A percentile compares a stretch with the other conserved stretches of the same genome.
Evolutionary conservation across 2,888 invertebrate species (phyloP).

Genomic region (Rhogogaster chlorosoma): DNA sequence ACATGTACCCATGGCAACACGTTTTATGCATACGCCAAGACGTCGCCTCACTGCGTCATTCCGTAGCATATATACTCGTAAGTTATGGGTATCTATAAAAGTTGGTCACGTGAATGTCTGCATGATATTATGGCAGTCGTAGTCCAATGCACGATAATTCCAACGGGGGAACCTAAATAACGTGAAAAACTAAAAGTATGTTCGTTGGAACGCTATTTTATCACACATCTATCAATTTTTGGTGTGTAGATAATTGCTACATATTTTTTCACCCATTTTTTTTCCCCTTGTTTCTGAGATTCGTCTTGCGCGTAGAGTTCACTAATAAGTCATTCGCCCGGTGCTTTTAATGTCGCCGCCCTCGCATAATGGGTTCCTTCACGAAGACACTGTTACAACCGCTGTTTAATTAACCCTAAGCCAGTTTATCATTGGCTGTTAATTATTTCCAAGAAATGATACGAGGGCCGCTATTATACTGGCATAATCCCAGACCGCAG

Average conservation of each 20-base stretch:
- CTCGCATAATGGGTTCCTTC: conserved; percentile 63
- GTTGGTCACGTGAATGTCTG: not conserved
- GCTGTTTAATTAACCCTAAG: conserved; percentile 68
- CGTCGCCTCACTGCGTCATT: not conserved
- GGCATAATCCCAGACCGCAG: not conserved
- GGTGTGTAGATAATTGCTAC: not conserved
- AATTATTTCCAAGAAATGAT: conserved; percentile 65
- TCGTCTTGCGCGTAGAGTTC: conserved; percentile 54
- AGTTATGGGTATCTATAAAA: conserved; percentile 10
- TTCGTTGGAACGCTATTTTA: not conserved
- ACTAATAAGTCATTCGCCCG: conserved; percentile 68
- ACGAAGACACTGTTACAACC: conserved; percentile 56
- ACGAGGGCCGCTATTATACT: conserved; percentile 43
- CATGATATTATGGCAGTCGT: not conserved
- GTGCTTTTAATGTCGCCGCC: conserved; percentile 68
- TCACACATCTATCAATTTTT: not conserved
- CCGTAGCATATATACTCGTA: not conserved
- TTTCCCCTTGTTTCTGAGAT: not conserved
- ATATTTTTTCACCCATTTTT: not conserved
- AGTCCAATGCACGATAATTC: not conserved
- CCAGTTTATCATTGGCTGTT: conserved; percentile 67
- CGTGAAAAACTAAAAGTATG: not conserved
- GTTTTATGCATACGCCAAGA: conserved; percentile 36
- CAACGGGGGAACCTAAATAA: not conserved
- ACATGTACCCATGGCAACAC: not conserved